These are phyloP conservation scores for Halisarca cf. caerulea DNA, from an alignment of 37 sponge, comb jelly and placozoan species.

Conservation along the genomic window DNA sequence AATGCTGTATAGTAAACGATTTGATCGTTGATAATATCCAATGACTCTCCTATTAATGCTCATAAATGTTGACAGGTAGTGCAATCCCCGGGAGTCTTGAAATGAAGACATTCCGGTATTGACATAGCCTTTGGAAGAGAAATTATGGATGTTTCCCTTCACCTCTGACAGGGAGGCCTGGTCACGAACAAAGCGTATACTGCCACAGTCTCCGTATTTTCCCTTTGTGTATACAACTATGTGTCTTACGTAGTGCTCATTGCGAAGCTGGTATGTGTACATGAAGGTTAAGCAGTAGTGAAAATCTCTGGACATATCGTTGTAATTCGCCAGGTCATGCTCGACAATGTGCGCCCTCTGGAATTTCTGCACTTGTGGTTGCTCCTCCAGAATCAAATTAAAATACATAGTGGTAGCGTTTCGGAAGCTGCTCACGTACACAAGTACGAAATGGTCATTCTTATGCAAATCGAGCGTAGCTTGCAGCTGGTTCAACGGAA, in stretches of 20 bases:
- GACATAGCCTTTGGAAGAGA: background rate
- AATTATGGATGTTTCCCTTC: background rate
- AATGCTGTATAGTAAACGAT: background rate
- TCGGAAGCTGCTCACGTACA: conserved; percentile 1
- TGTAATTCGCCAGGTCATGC: background rate
- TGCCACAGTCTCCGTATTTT: background rate
- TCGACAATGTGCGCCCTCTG: background rate
- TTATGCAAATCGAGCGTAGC: background rate
- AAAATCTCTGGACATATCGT: background rate
- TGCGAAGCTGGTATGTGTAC: background rate
- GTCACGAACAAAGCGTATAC: background rate
- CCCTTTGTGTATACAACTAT: background rate
- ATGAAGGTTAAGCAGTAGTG: background rate
- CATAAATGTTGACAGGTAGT: background rate
- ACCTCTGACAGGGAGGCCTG: background rate
- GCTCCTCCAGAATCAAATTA: background rate
- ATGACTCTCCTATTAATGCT: background rate
- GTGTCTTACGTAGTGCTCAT: background rate
- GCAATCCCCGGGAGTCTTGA: background rate
- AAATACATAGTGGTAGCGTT: background rate
- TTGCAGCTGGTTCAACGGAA: background rate
- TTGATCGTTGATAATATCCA: too few relatives aligned
- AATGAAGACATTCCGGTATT: background rate
- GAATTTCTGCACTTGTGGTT: background rate
- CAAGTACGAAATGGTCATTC: background rate